Evolutionary conservation across 2,888 invertebrate genomes (phyloP).

Genomic region (Latheticus oryzae): DNA sequence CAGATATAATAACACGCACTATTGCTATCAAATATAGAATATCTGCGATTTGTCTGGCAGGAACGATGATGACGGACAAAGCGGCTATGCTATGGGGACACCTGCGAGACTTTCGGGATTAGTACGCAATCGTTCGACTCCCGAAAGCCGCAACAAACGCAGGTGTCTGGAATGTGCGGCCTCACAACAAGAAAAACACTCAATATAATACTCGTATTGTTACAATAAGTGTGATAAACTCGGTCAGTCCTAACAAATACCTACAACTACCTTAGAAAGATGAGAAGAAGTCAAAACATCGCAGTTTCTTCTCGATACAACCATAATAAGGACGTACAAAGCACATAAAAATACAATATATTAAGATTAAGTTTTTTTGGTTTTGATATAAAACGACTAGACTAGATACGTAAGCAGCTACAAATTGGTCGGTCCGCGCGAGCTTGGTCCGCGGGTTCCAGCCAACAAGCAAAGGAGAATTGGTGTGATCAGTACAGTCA

Average conservation of each 20-base stretch:
- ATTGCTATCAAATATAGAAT: conserved; percentile 64
- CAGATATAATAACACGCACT: conserved; percentile 58
- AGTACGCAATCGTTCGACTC: no score
- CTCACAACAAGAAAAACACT: conserved; percentile 65
- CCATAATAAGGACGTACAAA: conserved; percentile 62
- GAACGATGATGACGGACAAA: conserved; percentile 66
- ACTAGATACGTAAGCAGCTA: conserved; percentile 60
- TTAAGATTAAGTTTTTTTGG: conserved; percentile 30
- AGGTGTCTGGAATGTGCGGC: conserved; percentile 59
- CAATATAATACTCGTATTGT: conserved; percentile 58
- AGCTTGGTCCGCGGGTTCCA: conserved; percentile 65
- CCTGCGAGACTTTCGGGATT: conserved; percentile 52
- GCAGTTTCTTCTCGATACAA: conserved; percentile 46
- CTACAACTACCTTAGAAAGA: conserved; percentile 51
- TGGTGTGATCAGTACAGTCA: conserved; percentile 64
- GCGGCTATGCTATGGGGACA: conserved; percentile 60
- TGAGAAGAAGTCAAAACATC: conserved; percentile 37
- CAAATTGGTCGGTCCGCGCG: conserved; percentile 62
- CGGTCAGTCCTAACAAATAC: conserved; percentile 64
- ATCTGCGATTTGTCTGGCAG: conserved; percentile 61
- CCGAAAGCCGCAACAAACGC: conserved; percentile 61
- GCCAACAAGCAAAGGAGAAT: conserved; percentile 65
- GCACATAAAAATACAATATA: conserved; percentile 65
- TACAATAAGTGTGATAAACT: conserved; percentile 55
- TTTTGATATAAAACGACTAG: conserved; percentile 66